Percentiles rank a stretch among this genome's conserved stretches.
Conservation (phyloP, 1,140 invertebrate genomes). For the Ceratitis capitata region DNA sequence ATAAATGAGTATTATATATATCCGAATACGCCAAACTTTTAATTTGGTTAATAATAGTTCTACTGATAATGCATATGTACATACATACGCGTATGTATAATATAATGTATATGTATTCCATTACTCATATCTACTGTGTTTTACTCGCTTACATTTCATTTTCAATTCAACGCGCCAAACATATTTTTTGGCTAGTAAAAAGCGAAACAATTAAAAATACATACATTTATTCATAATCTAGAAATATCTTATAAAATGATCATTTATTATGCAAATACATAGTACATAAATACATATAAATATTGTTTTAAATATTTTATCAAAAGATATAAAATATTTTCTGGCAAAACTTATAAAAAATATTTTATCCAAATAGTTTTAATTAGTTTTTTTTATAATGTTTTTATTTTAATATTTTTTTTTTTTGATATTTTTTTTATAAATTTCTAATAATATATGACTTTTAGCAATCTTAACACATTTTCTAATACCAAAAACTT, state of each 20-base stretch:
- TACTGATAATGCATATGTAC: not conserved
- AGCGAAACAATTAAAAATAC: not conserved
- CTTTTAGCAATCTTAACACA: not conserved
- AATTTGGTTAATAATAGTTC: not conserved
- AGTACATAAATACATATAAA: not conserved
- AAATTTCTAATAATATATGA: not conserved
- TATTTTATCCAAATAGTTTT: not conserved
- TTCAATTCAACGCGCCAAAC: not conserved
- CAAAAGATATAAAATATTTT: not conserved
- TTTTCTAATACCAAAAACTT: not conserved
- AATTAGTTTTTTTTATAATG: too few species aligned
- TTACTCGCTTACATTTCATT: not conserved
- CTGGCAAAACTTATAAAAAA: not conserved
- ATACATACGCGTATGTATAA: too few species aligned
- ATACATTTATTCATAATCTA: not conserved
- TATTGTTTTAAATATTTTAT: constrained; percentile 4
- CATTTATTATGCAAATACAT: not conserved
- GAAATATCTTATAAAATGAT: not conserved
- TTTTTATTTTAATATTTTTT: not conserved
- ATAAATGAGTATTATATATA: not conserved
- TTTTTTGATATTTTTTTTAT: not conserved
- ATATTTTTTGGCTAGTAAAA: not conserved
- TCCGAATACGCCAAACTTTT: not conserved
- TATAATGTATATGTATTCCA: too few species aligned
- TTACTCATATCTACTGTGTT: not conserved